phyloP scores from a whole-genome alignment of 2,888 invertebrate species.

The Ormyrus pomaceus region DNA sequence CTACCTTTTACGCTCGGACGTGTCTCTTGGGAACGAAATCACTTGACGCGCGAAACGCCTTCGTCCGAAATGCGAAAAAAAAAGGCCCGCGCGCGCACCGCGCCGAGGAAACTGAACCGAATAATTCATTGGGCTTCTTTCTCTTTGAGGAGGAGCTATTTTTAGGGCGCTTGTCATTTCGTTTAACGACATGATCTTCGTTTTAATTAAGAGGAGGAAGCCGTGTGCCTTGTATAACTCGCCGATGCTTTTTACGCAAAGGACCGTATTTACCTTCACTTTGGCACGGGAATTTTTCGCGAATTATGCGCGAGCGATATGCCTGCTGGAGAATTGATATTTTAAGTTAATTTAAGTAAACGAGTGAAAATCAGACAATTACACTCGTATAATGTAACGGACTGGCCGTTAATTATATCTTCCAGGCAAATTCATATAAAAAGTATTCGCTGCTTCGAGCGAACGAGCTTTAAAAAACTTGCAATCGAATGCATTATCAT shows the following conservation, averaged over 20 bases:
- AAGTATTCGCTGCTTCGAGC: too few relatives aligned
- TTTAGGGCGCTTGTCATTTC: neutral
- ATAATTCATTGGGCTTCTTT: neutral
- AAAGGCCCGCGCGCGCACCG: neutral
- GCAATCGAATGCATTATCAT: too few relatives aligned
- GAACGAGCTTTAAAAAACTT: too few relatives aligned
- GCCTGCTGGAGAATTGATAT: too few relatives aligned
- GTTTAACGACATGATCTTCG: neutral
- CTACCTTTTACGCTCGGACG: constrained; percentile 24
- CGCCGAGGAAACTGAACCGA: neutral
- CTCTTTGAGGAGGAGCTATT: neutral
- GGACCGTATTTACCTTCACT: too few relatives aligned
- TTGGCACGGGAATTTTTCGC: too few relatives aligned
- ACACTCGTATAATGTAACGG: too few relatives aligned
- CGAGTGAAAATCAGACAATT: too few relatives aligned
- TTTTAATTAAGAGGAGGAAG: neutral
- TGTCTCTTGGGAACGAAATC: neutral
- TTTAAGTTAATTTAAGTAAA: too few relatives aligned
- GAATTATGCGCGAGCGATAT: too few relatives aligned
- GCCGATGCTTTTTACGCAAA: neutral
- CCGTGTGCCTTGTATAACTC: neutral
- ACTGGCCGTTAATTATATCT: too few relatives aligned
- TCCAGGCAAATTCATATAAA: too few relatives aligned
- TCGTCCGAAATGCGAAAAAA: neutral
- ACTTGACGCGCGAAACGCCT: neutral